Base-by-base conservation (phyloP, 2,888 invertebrate genomes). In the Caenorhabditis parvicauda region DNA sequence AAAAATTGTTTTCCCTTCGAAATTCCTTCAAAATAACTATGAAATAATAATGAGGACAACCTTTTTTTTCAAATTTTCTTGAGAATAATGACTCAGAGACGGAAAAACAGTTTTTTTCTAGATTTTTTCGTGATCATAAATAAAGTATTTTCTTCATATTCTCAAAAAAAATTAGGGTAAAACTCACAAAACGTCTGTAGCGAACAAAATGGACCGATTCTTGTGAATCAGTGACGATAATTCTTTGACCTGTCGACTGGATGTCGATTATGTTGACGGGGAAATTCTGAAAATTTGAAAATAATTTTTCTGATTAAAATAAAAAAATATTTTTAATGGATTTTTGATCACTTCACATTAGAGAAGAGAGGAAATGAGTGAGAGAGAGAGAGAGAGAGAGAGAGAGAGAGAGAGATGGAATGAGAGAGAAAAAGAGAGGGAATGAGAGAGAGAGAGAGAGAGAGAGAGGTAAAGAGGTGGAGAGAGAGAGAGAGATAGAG, bases 181-280 rank as follows among this genome's bases (percentile, higher is more conserved):
- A 44, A 67, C 76, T 63, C 12, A 79, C 79, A 38, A 61, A 55
- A 60, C 72, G 74, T 27, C 76, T 67, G 63, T 96, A 96, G 37
- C 93, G 88, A 0, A 98, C 88, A 83, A 93, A 94, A 82, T 92
- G 93, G 25, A 98, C 89, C 22, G 93, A 93, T 82, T 99, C 98
- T 83, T 94, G 93, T 0, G 94, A 90, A 82, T 99, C 98, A 0
- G 91, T 89, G 0, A 92, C 96, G 80, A 89, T 92, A 65, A 98
- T 90, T 56, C 98, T 87, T 80, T 92, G 90, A 1, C 96, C 94
- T 83, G 93, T 89, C 0, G 92, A 89, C 82, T 92, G 90, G 66
- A 99, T 90, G 72, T 90, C 90, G 0, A 91, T 89, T 68, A 98
- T 91, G 67, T 90, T 88, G 82, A 95, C 92, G 14, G 96, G 95